Evolutionary conservation across 1,140 invertebrate genomes (phyloP).

Genomic region (Drosophila asahinai): DNA sequence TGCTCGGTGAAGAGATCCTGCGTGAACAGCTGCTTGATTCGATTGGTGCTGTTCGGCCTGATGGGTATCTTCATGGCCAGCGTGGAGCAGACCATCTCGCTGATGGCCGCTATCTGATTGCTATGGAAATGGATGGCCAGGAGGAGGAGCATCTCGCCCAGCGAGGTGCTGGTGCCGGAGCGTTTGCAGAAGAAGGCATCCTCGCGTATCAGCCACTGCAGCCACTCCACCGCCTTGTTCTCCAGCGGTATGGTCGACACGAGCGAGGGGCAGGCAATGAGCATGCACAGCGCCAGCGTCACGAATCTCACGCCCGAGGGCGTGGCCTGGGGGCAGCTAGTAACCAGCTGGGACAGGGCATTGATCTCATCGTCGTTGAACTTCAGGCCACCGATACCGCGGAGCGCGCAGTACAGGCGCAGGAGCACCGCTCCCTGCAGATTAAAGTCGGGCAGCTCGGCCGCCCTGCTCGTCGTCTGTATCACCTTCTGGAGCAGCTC

Average conservation of each 20-base stretch:
- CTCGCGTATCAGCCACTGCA: slow-evolving; percentile 96
- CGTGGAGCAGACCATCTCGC: slow-evolving; percentile 96
- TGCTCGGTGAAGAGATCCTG: slow-evolving; percentile 99
- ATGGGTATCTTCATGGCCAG: slow-evolving; percentile 98
- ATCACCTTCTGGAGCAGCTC: slow-evolving; percentile 90
- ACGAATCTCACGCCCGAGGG: slow-evolving; percentile 96
- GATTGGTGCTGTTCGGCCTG: slow-evolving; percentile 94
- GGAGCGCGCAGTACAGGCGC: slow-evolving; percentile 95
- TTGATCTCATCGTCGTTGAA: slow-evolving; percentile 97
- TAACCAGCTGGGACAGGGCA: slow-evolving; percentile 93
- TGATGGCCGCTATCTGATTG: slow-evolving; percentile 96
- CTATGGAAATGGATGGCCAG: slow-evolving; percentile 99
- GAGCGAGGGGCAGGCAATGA: slow-evolving; percentile 96
- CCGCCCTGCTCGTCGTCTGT: slow-evolving; percentile 86
- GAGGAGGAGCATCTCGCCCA: slow-evolving; percentile 98
- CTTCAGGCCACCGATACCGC: slow-evolving; percentile 96
- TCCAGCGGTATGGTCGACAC: slow-evolving; percentile 92
- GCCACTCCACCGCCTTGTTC: slow-evolving; percentile 96
- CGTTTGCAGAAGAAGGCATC: slow-evolving; percentile 94
- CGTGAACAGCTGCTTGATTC: slow-evolving; percentile 98
- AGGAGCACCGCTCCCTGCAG: slow-evolving; percentile 93
- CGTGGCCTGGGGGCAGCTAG: slow-evolving; percentile 94
- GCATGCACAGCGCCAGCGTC: slow-evolving; percentile 96
- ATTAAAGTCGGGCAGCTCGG: slow-evolving; percentile 87
- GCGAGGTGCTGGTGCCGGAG: slow-evolving; percentile 92